phyloP scores from a whole-genome alignment of 2,888 invertebrate genomes.

The Chymomyza amoena region DNA sequence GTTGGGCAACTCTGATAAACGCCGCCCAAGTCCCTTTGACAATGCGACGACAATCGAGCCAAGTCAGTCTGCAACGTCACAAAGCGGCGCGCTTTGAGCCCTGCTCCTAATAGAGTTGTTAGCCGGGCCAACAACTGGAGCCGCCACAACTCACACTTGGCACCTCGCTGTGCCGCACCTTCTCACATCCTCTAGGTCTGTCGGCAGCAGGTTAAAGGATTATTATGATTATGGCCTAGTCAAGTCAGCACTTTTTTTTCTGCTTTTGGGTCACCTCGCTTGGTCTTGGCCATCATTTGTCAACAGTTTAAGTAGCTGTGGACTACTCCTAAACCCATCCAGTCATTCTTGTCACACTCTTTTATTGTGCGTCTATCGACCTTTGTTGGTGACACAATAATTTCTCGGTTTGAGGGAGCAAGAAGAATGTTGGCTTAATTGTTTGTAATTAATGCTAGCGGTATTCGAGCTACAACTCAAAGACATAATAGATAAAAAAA shows the following conservation, averaged over 20 bases:
- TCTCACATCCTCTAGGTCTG: not conserved
- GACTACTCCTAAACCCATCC: not conserved
- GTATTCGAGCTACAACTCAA: not conserved
- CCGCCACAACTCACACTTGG: not conserved
- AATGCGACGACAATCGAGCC: not conserved
- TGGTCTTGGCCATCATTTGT: conserved; percentile 55
- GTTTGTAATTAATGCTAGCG: conserved; percentile 45
- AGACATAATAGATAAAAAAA: conserved; percentile 14
- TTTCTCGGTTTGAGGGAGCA: conserved; percentile 56
- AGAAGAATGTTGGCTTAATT: conserved; percentile 66
- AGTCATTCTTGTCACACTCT: not conserved
- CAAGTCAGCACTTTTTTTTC: conserved; percentile 60
- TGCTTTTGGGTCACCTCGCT: not conserved
- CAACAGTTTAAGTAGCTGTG: conserved; percentile 55
- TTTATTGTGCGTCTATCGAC: conserved; percentile 43
- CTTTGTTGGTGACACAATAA: conserved; percentile 63
- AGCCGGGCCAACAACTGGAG: not conserved
- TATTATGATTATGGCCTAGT: conserved; percentile 36
- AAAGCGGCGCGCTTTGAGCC: conserved; percentile 56
- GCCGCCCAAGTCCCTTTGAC: conserved; percentile 9
- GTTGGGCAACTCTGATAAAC: not conserved
- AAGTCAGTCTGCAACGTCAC: conserved; percentile 1
- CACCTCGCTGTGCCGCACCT: not conserved
- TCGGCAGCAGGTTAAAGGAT: conserved; percentile 69
- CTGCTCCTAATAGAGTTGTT: conserved; percentile 45